Conservation (phyloP, 1,140 invertebrate species). For the Piezodorus guildinii region DNA sequence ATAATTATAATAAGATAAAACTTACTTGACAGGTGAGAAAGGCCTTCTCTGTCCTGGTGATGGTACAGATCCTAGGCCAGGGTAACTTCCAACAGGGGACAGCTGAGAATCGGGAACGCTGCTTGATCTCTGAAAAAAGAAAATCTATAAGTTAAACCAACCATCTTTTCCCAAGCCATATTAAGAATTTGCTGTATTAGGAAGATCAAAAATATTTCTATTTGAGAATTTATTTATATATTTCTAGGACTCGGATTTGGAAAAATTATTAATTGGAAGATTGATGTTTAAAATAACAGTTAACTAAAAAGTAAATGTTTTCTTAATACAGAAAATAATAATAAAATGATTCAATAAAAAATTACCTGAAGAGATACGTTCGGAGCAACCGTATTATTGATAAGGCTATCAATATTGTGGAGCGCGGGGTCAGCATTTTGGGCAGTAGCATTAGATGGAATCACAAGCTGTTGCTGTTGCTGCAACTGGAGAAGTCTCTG, state of each 20-base stretch:
- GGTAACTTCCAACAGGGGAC: slow-evolving; percentile 45
- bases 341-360: no score
- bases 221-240: no score
- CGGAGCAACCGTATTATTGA: slow-evolving; percentile 68
- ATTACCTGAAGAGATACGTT: slow-evolving; percentile 59
- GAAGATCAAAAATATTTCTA: no score
- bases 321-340: no score
- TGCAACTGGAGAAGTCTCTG: slow-evolving; percentile 42
- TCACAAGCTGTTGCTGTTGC: slow-evolving; percentile 56
- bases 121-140: slow-evolving; percentile 43
- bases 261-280: no score
- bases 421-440: slow-evolving; percentile 35
- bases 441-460: slow-evolving; percentile 50
- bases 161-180: no score
- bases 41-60: slow-evolving; percentile 34
- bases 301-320: no score
- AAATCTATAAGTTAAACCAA: not conserved
- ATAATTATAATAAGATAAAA: not conserved
- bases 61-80: slow-evolving; percentile 30
- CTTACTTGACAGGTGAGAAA: slow-evolving; percentile 34
- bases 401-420: slow-evolving; percentile 62
- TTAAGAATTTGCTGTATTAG: no score
- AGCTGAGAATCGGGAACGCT: slow-evolving; percentile 60
- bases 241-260: no score
- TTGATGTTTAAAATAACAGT: no score